A percentile compares a stretch with the other conserved stretches of the same genome.
phyloP scores from a whole-genome alignment of 2,113 vertebrate species.

The Hippoglossus stenolepis region DNA sequence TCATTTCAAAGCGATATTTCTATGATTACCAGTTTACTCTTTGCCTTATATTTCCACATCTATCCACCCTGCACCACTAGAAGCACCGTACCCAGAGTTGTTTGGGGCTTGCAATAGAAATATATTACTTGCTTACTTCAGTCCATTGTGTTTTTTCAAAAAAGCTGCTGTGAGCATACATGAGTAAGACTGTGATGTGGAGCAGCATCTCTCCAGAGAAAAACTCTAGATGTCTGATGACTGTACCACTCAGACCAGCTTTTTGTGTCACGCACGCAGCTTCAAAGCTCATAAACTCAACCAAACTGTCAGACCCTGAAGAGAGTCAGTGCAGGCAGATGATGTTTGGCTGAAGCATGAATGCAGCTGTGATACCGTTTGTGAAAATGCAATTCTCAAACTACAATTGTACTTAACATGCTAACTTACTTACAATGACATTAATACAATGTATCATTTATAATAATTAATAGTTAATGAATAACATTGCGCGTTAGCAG shows the following conservation, averaged over 20 bases:
- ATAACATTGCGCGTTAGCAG: no score
- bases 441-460: background rate
- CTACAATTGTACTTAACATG: background rate
- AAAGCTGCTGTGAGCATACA: slow-evolving; percentile 5
- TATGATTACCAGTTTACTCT: background rate
- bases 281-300: slow-evolving; percentile 5
- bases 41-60: slow-evolving; percentile 37
- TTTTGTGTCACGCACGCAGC: background rate
- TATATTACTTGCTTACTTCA: slow-evolving; percentile 15
- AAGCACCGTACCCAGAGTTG: slow-evolving; percentile 19
- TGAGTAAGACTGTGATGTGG: slow-evolving; percentile 10
- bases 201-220: slow-evolving; percentile 14
- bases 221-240: background rate
- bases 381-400: background rate
- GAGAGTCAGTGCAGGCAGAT: background rate
- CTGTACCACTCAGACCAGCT: slow-evolving; percentile 1
- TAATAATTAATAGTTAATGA: background rate
- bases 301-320: slow-evolving; percentile 3
- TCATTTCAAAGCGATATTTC: background rate
- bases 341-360: background rate
- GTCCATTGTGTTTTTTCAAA: slow-evolving; percentile 20
- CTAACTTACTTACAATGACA: background rate
- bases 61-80: slow-evolving; percentile 6
- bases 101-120: slow-evolving; percentile 18
- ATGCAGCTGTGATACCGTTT: background rate